Base-by-base conservation (phyloP, 2,113 vertebrate genomes). In the Cnemophilus loriae region DNA sequence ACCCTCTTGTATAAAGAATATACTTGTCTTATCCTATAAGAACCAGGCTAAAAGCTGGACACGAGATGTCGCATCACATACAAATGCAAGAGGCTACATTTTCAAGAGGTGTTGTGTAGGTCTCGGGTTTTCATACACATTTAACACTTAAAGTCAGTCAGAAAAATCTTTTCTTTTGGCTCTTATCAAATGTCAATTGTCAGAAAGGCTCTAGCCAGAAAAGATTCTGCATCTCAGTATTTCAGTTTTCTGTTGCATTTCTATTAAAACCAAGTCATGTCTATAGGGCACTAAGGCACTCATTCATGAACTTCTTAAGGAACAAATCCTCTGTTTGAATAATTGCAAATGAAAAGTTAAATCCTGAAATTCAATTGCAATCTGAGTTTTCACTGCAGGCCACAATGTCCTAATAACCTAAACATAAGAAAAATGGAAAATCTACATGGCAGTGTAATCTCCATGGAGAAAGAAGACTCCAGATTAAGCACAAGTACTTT, bases 271-370 rank as follows among this genome's bases (percentile, higher is more conserved):
- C 28, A 69, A 75, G 19, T 86, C 60, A 20, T 84, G 39, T 65
- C 64, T 78, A n/a, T 56, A 65, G 65, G 69, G 84, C 55, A 79
- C 16, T 22, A 68, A 78, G 39, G 75, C 50, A 87, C 17, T 89
- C 50, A 42, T 92, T 92, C 76, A 82, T 35, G 67, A 89, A 47
- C 61, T 92, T 96, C 81, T 91, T 90, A 79, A 85, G 77, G 90
- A 83, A 85, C 35, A 90, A 90, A 89, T 87, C 78, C 47, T 88
- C 41, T 95, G 44, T 63, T 94, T 89, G 41, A 96, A 87, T 92
- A 96, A 94, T 52, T 83, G 80, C 57, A 96, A 94, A 89, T 87
- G 56, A 71, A 80, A 88, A 78, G 69, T 64, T 86, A 90, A 96
- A 80, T 77, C 89, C 60, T 57, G 46, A 90, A 93, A 94, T 91